Evolutionary conservation across 1,140 invertebrate species (phyloP), one percentile per base, ranked within the genome.

Genomic region (Caenorhabditis tropicalis): DNA sequence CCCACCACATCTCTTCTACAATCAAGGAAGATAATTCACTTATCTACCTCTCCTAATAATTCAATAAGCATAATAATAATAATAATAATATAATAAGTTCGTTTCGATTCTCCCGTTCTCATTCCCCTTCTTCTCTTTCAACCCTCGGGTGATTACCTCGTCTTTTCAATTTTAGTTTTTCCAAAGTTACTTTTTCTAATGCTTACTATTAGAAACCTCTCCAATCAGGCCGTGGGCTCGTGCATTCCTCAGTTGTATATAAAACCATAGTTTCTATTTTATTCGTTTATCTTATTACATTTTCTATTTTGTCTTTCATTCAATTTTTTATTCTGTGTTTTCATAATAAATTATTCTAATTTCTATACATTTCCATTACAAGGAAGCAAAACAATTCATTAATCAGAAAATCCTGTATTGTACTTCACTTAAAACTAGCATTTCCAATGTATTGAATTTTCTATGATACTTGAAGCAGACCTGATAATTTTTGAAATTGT

Each of bases 1-100:
- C 85, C 87, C 87, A 79, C 87, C 87, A 24, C 86, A 58, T 31
- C 60, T 88, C 16, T 88, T 88, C 87, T 87, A 85, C 81, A 86
- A 87, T 27, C 65, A 65, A 33, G 80, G 83, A 53, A 80, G 79
- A 86, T 85, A 85, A 82, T 24, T 53, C 16, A 27, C 0, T 53
- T 31, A 1, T 31, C 12, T 21, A 9, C 21, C 2, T 70, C 29
- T 29, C n/a, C 27, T n/a, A 58, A 39, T 58, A 31, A 31, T 58
- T 36, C 21, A n/a, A n/a, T n/a, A n/a, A n/a, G n/a, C n/a, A n/a
- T n/a, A n/a, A n/a, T n/a, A n/a, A n/a, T n/a, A n/a, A n/a, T 58
- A 79, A 56, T 39, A 49, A 21, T 27, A n/a, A n/a, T 29, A 24
- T 51, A 31, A 48, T 51, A 83, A 56, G 53, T 60, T 51, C 19